Evolutionary conservation across 2,888 invertebrate genomes (phyloP).

Genomic region (Lasioglossum morio): DNA sequence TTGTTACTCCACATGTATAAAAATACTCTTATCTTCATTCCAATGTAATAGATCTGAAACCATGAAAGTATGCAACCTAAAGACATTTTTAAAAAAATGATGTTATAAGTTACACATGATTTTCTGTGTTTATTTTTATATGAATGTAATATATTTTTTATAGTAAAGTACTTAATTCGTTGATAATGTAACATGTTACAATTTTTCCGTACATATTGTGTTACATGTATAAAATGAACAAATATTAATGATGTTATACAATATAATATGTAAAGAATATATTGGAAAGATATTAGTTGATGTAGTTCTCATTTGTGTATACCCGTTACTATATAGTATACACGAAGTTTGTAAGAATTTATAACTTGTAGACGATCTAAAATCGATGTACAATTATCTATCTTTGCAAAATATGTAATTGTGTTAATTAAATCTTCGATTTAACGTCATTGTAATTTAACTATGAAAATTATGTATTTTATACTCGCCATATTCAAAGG

Average conservation of each 20-base stretch:
- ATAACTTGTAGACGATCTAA: not conserved
- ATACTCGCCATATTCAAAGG: constrained; percentile 9
- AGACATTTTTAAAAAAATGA: constrained; percentile 25
- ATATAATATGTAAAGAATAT: constrained; percentile 23
- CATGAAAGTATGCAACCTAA: constrained; percentile 17
- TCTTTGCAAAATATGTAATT: too few species aligned
- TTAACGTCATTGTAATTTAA: not conserved
- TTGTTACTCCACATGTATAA: not conserved
- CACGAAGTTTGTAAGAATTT: not conserved
- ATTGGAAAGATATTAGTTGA: not conserved
- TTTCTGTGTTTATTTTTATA: constrained; percentile 47
- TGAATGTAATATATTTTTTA: constrained; percentile 41
- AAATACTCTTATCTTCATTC: constrained; percentile 25
- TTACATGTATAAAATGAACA: not conserved
- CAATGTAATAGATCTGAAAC: constrained; percentile 6
- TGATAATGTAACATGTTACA: not conserved
- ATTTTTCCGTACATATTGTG: not conserved
- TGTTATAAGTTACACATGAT: constrained; percentile 31
- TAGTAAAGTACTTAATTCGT: constrained; percentile 20
- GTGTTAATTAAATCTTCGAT: not conserved
- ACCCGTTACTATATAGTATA: not conserved
- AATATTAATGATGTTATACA: constrained; percentile 1
- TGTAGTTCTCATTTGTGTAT: constrained; percentile 6
- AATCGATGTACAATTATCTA: not conserved
- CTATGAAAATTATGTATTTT: not conserved